These are phyloP conservation scores for Staurois parvus DNA, from an alignment of 2,797 vertebrate genomes.

Conservation along the genomic window DNA sequence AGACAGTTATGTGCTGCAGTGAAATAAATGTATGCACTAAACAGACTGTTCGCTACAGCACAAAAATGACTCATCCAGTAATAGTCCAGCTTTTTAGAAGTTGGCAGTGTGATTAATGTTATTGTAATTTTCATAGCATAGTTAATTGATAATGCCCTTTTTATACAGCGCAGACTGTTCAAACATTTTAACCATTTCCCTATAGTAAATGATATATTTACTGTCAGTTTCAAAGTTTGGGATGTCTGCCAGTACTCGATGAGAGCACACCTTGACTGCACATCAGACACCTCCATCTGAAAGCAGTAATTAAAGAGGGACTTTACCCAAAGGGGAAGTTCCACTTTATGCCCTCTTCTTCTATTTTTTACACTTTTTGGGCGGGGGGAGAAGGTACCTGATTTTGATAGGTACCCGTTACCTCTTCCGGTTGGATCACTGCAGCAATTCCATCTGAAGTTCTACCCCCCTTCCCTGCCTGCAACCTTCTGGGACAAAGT, in stretches of 20 bases:
- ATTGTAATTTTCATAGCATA: slow-evolving; percentile 1
- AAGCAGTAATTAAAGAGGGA: too few relatives aligned
- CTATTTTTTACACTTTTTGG: too few relatives aligned
- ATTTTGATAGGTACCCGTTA: too few relatives aligned
- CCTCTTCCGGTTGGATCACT: too few relatives aligned
- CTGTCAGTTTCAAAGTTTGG: background rate
- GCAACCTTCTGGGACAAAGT: too few relatives aligned
- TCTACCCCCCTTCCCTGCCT: too few relatives aligned
- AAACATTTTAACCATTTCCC: background rate
- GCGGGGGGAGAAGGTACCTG: too few relatives aligned
- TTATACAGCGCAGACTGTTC: background rate
- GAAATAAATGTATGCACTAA: slow-evolving; percentile 40
- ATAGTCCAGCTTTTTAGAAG: background rate
- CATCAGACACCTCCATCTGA: background rate
- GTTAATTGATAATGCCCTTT: background rate
- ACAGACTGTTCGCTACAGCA: slow-evolving; percentile 28
- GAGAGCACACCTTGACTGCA: background rate
- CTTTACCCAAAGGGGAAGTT: too few relatives aligned
- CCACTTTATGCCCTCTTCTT: too few relatives aligned
- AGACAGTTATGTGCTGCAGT: slow-evolving; percentile 27
- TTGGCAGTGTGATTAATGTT: slow-evolving; percentile 11
- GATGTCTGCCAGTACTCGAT: background rate
- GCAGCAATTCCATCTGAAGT: too few relatives aligned
- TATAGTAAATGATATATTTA: background rate
- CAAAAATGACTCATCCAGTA: slow-evolving; percentile 30